These are phyloP conservation scores for Prenolepis imparis DNA, from an alignment of 2,888 invertebrate genomes.

Conservation along the genomic window DNA sequence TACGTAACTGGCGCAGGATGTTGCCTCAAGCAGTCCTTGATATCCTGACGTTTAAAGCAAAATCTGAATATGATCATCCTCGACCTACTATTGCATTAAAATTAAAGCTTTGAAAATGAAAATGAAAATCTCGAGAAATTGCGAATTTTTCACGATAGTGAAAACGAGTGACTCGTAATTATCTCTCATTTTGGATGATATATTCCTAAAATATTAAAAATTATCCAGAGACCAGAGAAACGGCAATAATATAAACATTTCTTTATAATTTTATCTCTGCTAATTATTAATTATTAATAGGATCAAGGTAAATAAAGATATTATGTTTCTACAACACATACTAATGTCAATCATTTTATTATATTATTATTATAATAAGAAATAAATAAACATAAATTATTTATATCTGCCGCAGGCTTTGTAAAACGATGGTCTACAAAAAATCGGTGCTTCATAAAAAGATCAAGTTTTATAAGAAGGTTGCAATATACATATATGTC, in stretches of 20 bases:
- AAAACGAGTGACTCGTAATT: not conserved
- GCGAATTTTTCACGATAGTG: not conserved
- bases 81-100: not conserved
- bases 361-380: not conserved
- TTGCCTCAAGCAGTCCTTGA: conserved; percentile 76
- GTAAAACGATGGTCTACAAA: no score
- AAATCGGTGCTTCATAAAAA: not conserved
- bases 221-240: not conserved
- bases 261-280: not conserved
- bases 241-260: not conserved
- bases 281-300: not conserved
- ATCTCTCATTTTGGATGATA: not conserved
- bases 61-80: not conserved
- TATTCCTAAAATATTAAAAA: not conserved
- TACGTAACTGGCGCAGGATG: conserved; percentile 75
- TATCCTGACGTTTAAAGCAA: conserved; percentile 40
- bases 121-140: not conserved
- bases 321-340: not conserved
- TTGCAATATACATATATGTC: not conserved
- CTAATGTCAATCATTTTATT: not conserved
- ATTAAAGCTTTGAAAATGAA: not conserved
- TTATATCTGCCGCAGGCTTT: no score
- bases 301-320: not conserved
- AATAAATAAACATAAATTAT: no score
- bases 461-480: not conserved